phyloP scores from a whole-genome alignment of 1,140 invertebrate species.

The Pseudomyrmex pallidus region DNA sequence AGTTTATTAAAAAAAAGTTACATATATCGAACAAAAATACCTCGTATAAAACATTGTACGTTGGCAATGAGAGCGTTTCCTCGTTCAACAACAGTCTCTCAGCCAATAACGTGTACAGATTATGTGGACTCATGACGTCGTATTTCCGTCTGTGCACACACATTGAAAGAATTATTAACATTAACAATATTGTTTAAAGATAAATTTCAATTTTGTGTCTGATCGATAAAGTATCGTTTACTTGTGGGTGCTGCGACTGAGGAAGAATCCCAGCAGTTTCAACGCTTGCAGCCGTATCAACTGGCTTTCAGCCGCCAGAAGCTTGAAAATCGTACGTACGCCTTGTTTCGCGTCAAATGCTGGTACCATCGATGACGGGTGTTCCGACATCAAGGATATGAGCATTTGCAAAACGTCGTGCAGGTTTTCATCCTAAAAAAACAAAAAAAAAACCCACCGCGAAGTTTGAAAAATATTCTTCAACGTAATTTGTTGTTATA shows the following conservation, averaged over 20 bases:
- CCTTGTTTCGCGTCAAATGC: conserved; percentile 99
- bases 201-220: neutral
- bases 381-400: conserved; percentile 98
- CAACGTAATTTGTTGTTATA: neutral
- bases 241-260: conserved; percentile 98
- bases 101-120: conserved; percentile 97
- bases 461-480: neutral
- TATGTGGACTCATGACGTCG: conserved; percentile 99
- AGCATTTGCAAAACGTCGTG: conserved; percentile 99
- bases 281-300: conserved; percentile 97
- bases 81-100: conserved; percentile 96
- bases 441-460: conserved; percentile 13
- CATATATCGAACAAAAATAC: conserved; percentile 79
- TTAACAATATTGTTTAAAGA: neutral
- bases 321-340: conserved; percentile 97
- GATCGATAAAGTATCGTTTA: conserved; percentile 83
- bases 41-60: conserved; percentile 99
- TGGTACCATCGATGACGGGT: conserved; percentile 99
- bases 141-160: conserved; percentile 93
- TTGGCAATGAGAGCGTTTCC: conserved; percentile 95
- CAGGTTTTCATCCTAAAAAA: conserved; percentile 96
- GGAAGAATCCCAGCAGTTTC: conserved; percentile 97
- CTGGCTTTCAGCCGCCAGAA: conserved; percentile 97
- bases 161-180: neutral
- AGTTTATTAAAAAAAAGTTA: no score